Base-by-base conservation (phyloP, 2,888 invertebrate species). In the Petrolisthes manimaculis region DNA sequence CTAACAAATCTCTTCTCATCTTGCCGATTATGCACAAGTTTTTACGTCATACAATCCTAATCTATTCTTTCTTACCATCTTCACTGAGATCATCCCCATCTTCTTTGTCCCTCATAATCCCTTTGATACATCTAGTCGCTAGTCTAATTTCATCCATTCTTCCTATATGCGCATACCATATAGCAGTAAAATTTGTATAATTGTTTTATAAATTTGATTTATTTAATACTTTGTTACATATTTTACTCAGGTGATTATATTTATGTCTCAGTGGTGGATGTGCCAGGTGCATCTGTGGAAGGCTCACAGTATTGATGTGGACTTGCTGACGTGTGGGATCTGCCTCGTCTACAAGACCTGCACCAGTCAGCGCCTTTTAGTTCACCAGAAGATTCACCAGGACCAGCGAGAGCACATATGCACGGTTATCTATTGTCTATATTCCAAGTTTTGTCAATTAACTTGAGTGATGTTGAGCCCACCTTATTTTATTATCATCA, bases 201-300 rank as follows among this genome's bases (percentile, higher is more conserved):
- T 37, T 37, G 37, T 37, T 2, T 37, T 37, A 37, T 54, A 79
- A n/a, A 18, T 80, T 5, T 53, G 51, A 51, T 3, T 8, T 80
- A 4, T 54, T 80, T 80, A 18, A 9, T 12, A 24, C 54, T 53
- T 54, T 6, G 21, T n/a, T 75, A 3, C 75, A 75, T 5, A 24
- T 6, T 21, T 5, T 4, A 12, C 21, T 12, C 3, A 37, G 37
- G 37, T 37, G 37, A 0, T 37, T 37, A 21, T 81, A 6, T 80
- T n/a, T 54, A 3, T 14, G 12, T 81, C 69, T n/a, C 84, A 88
- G 88, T 88, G 88, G 88, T 55, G 71, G 9, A 18, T 84, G 75
- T 88, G 88, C 61, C 88, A 88, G 84, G 53, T 88, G 14, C 88
- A 88, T 67, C 75, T 88, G 56, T 88, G 88, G 88, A 88, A 88